These are phyloP conservation scores for Heliconius hewitsoni DNA, from an alignment of 1,140 invertebrate genomes.

Conservation along the genomic window DNA sequence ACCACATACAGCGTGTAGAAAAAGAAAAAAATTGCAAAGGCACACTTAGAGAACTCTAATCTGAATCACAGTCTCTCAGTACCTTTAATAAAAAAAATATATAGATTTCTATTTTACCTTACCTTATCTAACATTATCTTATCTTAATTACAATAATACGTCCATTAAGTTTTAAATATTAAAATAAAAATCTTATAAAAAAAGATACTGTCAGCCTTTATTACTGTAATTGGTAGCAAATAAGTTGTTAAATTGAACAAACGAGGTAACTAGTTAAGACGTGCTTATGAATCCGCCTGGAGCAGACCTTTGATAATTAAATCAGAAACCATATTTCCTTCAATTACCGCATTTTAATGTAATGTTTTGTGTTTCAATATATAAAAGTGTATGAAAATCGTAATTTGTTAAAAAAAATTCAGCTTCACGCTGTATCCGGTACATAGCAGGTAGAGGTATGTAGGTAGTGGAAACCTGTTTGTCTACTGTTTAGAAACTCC, in stretches of 20 bases:
- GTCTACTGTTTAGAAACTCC: too few relatives aligned
- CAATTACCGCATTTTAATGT: slow-evolving; percentile 24
- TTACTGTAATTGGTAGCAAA: slow-evolving; percentile 23
- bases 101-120: too few relatives aligned
- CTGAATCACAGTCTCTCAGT: too few relatives aligned
- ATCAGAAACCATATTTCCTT: slow-evolving; percentile 17
- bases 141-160: too few relatives aligned
- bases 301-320: slow-evolving; percentile 27
- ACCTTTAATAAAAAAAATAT: too few relatives aligned
- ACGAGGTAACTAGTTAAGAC: slow-evolving; percentile 26
- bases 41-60: too few relatives aligned
- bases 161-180: background rate
- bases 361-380: background rate
- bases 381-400: background rate
- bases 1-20: too few relatives aligned
- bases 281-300: slow-evolving; percentile 23
- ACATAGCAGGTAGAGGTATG: too few relatives aligned
- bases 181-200: background rate
- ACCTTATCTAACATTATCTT: too few relatives aligned
- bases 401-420: background rate
- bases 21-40: too few relatives aligned
- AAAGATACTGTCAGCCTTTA: background rate
- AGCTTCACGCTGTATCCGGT: too few relatives aligned
- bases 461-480: too few relatives aligned
- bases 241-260: slow-evolving; percentile 22